phyloP scores from a whole-genome alignment of 2,888 invertebrate species.

The Cheilosia vulpina region DNA sequence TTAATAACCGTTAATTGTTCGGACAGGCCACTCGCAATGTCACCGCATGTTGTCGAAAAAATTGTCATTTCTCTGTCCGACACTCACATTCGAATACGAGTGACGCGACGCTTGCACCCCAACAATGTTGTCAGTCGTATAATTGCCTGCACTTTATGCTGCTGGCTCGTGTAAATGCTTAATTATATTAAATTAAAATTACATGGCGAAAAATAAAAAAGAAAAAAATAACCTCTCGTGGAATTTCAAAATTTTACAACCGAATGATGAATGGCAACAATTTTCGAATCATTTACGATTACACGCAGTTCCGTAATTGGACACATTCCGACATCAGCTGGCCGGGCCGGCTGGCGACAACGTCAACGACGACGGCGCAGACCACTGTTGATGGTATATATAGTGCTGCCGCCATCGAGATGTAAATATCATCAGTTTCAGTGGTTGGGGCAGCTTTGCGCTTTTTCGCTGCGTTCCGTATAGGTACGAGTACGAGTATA shows the following conservation, averaged over 20 bases:
- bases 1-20: conserved; percentile 70
- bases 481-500: background rate
- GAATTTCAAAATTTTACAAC: conserved; percentile 72
- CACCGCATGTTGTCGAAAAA: conserved; percentile 62
- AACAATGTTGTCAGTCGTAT: conserved; percentile 50
- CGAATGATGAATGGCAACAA: conserved; percentile 67
- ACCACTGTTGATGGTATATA: background rate
- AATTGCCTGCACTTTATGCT: conserved; percentile 67
- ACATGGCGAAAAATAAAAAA: conserved; percentile 40
- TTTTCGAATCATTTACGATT: conserved; percentile 72
- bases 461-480: background rate
- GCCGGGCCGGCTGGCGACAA: conserved; percentile 29
- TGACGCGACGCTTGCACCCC: background rate
- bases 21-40: conserved; percentile 62
- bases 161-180: conserved; percentile 72
- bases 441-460: conserved; percentile 33
- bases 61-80: conserved; percentile 33
- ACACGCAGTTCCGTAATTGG: conserved; percentile 71
- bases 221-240: conserved; percentile 31
- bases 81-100: background rate
- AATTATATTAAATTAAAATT: conserved; percentile 75
- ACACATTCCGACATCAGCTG: conserved; percentile 66
- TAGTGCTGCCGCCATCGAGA: conserved; percentile 34
- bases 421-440: conserved; percentile 36
- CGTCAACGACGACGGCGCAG: background rate